These are phyloP conservation scores for Oxycera nigricornis DNA, from an alignment of 2,888 invertebrate genomes.

Conservation along the genomic window DNA sequence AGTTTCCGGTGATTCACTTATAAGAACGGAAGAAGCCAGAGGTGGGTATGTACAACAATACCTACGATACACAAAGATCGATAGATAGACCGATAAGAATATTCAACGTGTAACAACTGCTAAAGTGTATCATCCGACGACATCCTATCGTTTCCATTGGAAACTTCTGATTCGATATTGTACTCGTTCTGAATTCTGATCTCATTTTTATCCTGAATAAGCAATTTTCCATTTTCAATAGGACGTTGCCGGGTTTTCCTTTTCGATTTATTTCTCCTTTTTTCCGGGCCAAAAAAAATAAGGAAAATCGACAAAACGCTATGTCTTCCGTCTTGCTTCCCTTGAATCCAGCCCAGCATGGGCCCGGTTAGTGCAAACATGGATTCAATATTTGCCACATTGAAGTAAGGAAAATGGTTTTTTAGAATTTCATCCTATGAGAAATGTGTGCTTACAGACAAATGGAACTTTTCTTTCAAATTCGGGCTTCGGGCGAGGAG, in stretches of 20 bases:
- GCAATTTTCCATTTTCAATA: slow-evolving; percentile 38
- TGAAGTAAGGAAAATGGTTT: background rate
- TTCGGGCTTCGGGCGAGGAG: background rate
- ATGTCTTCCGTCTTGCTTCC: background rate
- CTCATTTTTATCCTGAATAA: slow-evolving; percentile 36
- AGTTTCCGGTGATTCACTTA: too few species aligned
- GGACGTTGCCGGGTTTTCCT: slow-evolving; percentile 22
- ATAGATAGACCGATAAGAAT: background rate
- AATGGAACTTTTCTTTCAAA: slow-evolving; percentile 22
- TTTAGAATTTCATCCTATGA: background rate
- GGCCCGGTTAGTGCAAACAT: too few species aligned
- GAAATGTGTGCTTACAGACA: slow-evolving; percentile 7
- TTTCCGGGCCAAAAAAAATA: background rate
- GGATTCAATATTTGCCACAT: background rate
- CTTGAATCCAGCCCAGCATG: too few species aligned
- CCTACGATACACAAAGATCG: too few species aligned
- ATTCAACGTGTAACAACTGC: slow-evolving; percentile 6
- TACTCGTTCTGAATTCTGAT: slow-evolving; percentile 34
- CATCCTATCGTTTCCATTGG: background rate
- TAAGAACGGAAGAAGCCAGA: too few species aligned
- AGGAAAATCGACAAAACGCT: background rate
- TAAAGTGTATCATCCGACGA: slow-evolving; percentile 9
- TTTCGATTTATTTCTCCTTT: slow-evolving; percentile 3
- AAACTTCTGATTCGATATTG: slow-evolving; percentile 35
- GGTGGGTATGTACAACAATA: too few species aligned